phyloP scores from a whole-genome alignment of 2,797 vertebrate genomes.

The Salarias fasciatus region DNA sequence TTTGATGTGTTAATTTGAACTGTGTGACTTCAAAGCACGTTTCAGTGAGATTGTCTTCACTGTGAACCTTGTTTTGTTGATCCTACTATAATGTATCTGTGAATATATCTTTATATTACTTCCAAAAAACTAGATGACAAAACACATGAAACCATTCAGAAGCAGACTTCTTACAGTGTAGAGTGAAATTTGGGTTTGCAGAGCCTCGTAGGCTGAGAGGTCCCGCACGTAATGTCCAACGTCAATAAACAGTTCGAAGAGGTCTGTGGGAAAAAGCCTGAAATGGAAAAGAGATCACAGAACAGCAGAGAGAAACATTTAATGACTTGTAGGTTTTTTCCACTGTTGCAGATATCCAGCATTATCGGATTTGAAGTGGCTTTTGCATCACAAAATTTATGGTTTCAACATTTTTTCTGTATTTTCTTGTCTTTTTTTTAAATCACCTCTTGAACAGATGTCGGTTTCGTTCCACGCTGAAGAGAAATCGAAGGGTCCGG shows the following conservation, averaged over 20 bases:
- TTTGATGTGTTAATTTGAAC: too few species aligned
- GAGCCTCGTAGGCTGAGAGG: slow-evolving; percentile 86
- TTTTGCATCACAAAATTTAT: not conserved
- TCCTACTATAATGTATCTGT: too few species aligned
- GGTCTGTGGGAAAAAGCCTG: slow-evolving; percentile 89
- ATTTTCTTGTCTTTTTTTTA: too few species aligned
- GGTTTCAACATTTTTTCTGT: not conserved
- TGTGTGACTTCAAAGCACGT: too few species aligned
- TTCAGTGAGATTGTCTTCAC: too few species aligned
- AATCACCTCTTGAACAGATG: slow-evolving; percentile 91
- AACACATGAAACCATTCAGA: not conserved
- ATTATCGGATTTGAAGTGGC: not conserved
- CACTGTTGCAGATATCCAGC: slow-evolving; percentile 13
- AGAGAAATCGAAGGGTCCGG: slow-evolving; percentile 91
- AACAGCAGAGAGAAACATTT: slow-evolving; percentile 19
- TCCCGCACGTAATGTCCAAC: slow-evolving; percentile 91
- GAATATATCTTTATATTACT: slow-evolving; percentile 7
- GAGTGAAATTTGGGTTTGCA: slow-evolving; percentile 85
- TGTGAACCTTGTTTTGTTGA: too few species aligned
- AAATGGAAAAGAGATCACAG: slow-evolving; percentile 40
- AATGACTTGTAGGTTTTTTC: slow-evolving; percentile 1
- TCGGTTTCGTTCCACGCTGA: slow-evolving; percentile 91
- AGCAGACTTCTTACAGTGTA: slow-evolving; percentile 80
- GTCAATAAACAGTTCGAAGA: slow-evolving; percentile 95
- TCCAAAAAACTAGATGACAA: not conserved